Evolutionary conservation across 2,113 vertebrate species (phyloP), one percentile per base, ranked within the genome.

Genomic region (Peromyscus californicus): DNA sequence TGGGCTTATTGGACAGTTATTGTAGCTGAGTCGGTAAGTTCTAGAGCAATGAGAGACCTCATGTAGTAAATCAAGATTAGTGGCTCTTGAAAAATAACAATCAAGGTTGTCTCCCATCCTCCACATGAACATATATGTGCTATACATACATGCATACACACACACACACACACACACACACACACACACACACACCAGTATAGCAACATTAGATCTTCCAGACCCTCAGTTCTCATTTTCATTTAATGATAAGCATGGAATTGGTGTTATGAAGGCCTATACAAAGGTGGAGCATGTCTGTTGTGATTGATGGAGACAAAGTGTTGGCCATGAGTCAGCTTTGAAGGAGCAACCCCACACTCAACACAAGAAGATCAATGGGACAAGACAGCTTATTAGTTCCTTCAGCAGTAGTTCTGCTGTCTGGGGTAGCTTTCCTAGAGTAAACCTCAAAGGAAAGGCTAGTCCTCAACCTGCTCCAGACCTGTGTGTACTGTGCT

Each of bases 231-330:
- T 63, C 33, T 57, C 70, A 42, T 33, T 54, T 83, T 88, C 3
- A 16, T 36, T 59, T 59, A 80, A 36, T 24, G 1, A 0, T n/a
- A 4, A 22, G 3, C 8, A 16, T 5, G 3, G 16, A 5, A 36
- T 39, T 59, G 33, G 12, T 33, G 6, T 61, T 29, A 54, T 51
- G 45, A 93, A 74, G 6, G 63, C 67, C n/a, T 90, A 65, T 51
- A 70, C 7, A 19, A 78, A 57, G 9, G 51, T n/a, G 29, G 2
- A 54, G 54, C 3, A 13, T 74, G 31, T 36, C 5, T 24, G 54
- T 24, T 22, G 11, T 90, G 65, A 65, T 5, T 42, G 7, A 19
- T 65, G 36, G 48, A 39, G 5, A 93, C 39, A 8, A 70, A 86
- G 1, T 16, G 82, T 87, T 82, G 21, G 29, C 54, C 21, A 36